A percentile compares a stretch with the other conserved stretches of the same genome.
phyloP scores from a whole-genome alignment of 2,113 vertebrate species.

The Oryzias celebensis region DNA sequence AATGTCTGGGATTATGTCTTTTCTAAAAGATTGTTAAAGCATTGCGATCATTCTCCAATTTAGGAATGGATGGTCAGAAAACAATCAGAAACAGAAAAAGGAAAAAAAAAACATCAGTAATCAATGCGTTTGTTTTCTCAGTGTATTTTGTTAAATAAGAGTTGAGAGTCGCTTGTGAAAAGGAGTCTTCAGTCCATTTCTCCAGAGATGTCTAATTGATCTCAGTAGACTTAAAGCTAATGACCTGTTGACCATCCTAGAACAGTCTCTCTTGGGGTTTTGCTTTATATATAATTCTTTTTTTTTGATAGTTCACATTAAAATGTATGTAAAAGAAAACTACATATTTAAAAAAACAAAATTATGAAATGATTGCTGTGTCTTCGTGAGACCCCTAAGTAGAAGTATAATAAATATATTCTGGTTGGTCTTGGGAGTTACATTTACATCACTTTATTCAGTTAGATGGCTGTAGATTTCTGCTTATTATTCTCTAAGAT shows the following conservation, averaged over 20 bases:
- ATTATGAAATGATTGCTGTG: not conserved
- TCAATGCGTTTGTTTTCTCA: not conserved
- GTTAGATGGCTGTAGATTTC: not conserved
- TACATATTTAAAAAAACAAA: not conserved
- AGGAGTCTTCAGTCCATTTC: not conserved
- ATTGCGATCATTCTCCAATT: too few relatives aligned
- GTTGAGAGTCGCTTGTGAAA: not conserved
- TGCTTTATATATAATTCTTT: not conserved
- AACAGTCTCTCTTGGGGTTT: slow-evolving; percentile 1
- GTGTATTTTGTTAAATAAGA: not conserved
- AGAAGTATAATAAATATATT: not conserved
- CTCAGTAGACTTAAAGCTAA: slow-evolving; percentile 30
- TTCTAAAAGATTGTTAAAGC: too few relatives aligned
- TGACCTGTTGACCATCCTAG: slow-evolving; percentile 38
- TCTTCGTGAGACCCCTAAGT: slow-evolving; percentile 19
- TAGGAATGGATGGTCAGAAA: too few relatives aligned
- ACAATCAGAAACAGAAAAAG: not conserved
- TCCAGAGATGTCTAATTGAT: slow-evolving; percentile 28
- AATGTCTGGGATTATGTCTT: too few relatives aligned
- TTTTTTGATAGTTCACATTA: not conserved
- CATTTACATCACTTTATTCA: slow-evolving; percentile 5
- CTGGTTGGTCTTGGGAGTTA: not conserved
- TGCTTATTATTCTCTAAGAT: not conserved
- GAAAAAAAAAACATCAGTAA: not conserved
- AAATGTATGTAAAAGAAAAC: not conserved